Evolutionary conservation across 2,888 invertebrate species (phyloP), one percentile per base, ranked within the genome.

Genomic region (Elysia crispata): DNA sequence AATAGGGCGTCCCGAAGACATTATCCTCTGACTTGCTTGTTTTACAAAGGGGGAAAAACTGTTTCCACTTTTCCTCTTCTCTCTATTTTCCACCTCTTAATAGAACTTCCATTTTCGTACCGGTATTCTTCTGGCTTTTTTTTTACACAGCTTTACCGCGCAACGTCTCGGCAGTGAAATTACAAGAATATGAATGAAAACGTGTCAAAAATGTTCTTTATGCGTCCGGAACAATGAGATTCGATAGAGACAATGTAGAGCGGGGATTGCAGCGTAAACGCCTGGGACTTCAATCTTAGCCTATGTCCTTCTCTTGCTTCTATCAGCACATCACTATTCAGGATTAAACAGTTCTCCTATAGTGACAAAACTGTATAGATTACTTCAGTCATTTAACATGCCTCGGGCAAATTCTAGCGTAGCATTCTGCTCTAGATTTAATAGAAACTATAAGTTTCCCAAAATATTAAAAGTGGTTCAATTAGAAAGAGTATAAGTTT

Each of bases 171-270:
- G 69, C 57, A 69, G 60, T 77, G 70, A 77, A 70, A 77, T 77
- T 77, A 33, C 62, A 70, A 28, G 62, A 41, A 41, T 70, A 70
- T 70, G n/a, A 70, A 60, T 77, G 77, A 69, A 70, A 77, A 77
- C 77, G 77, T 77, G 77, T 70, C 77, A 77, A 62, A 70, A 77
- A 31, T 70, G 33, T 70, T 60, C 60, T 60, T 77, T 77, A 57
- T 77, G 20, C 41, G 60, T 54, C 15, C n/a, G 50, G 0, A 23
- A 67, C 66, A 76, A 76, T 67, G n/a, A 54, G 18, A 76, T 54
- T 50, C 54, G 1, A 20, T 5, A 69, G 67, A 76, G 50, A 76
- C 76, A 76, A 76, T 76, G 11, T 11, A 28, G 18, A 62, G 33
- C 25, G 23, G 20, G 67, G 31, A 28, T 50, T 28, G 31, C 8